phyloP scores from a whole-genome alignment of 2,888 invertebrate species.

The Diarsia brunnea region DNA sequence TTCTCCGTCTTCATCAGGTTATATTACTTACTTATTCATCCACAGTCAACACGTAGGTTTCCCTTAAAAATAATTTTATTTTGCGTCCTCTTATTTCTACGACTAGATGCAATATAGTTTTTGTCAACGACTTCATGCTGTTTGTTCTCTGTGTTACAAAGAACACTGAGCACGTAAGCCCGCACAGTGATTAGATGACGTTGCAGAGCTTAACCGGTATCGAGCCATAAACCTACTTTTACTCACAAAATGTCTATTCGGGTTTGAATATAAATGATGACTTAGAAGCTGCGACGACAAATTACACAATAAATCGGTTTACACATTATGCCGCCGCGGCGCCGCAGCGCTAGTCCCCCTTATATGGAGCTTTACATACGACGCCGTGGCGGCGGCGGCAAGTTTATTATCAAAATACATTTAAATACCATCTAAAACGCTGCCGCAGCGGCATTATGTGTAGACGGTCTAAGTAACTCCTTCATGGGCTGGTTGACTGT shows the following conservation, averaged over 20 bases:
- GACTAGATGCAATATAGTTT: background rate
- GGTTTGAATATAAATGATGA: background rate
- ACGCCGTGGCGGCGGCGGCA: too few relatives aligned
- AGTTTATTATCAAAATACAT: too few relatives aligned
- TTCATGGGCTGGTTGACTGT: constrained; percentile 1
- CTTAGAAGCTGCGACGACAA: background rate
- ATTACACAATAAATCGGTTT: background rate
- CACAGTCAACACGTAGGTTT: background rate
- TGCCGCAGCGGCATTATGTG: too few relatives aligned
- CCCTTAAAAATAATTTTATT: background rate
- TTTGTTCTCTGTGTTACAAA: background rate
- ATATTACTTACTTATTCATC: background rate
- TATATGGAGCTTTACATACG: too few relatives aligned
- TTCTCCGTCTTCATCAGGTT: constrained; percentile 95
- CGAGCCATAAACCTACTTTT: background rate
- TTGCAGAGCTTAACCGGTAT: background rate
- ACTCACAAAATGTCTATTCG: background rate
- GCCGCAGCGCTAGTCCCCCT: too few relatives aligned
- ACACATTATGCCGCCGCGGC: too few relatives aligned
- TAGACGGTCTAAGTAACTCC: too few relatives aligned
- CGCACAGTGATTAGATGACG: background rate
- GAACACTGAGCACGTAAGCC: too few relatives aligned
- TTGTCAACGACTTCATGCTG: background rate
- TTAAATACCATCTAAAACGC: too few relatives aligned
- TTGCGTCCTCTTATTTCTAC: background rate